Evolutionary conservation across 2,797 vertebrate species (phyloP), one percentile per base, ranked within the genome.

Genomic region (Siniperca undulata): DNA sequence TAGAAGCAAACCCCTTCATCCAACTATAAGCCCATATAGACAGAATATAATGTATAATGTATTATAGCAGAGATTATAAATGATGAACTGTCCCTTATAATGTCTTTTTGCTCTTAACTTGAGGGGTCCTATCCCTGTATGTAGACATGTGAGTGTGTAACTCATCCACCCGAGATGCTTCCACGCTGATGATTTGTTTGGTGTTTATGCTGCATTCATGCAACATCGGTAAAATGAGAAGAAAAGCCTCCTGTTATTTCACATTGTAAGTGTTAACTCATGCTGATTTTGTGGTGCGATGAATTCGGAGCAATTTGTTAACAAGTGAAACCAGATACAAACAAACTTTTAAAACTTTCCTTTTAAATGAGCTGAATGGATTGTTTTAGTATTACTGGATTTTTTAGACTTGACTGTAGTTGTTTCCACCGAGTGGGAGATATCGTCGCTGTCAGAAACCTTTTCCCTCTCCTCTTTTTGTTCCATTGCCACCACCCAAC

Each of bases 401-500:
- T 34, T 53, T 56, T 59, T 46, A 52, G 55, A 7, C 44, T 59
- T 60, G 30, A 30, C 24, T 74, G 55, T 8, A 44, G 36, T 50
- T 55, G 22, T 65, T 53, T 77, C 12, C 62, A 61, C 8, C 38
- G n/a, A 64, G 56, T 27, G 19, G 24, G 55, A 60, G 68, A 62
- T 42, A 58, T 66, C 5, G 1, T 61, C 4, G 1, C 46, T 67
- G 69, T 40, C 38, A 58, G 11, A 52, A 44, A 20, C 53, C 30
- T 30, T 61, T 48, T 24, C 24, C 30, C 40, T 55, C 38, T 59
- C 6, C 5, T 27, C 58, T 44, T 59, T 80, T 20, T 77, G 53
- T 44, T 76, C 65, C 40, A 65, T 44, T 48, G 59, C 52, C 38
- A 52, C 55, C 71, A 64, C 77, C 85, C 62, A 74, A 19, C 56